These are phyloP conservation scores for Megaceryle maxima DNA, from an alignment of 2,113 vertebrate species.

Conservation along the genomic window DNA sequence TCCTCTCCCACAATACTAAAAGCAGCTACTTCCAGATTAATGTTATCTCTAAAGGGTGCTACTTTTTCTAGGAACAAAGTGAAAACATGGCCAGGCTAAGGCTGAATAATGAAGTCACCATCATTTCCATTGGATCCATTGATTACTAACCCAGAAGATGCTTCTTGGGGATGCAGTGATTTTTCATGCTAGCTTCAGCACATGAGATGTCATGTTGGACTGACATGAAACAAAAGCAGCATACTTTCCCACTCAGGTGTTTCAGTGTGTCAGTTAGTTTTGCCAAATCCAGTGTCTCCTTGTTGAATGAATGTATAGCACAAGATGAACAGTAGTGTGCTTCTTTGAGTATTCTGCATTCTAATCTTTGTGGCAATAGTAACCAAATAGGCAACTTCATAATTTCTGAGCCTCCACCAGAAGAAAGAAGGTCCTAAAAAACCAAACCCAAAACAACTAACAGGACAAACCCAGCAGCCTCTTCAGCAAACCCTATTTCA, in stretches of 20 bases:
- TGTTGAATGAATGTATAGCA: not conserved
- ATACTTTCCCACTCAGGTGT: not conserved
- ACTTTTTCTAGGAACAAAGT: not conserved
- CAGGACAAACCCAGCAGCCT: not conserved
- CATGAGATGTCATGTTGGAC: not conserved
- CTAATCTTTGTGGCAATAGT: not conserved
- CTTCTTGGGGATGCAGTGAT: not conserved
- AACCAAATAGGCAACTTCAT: not conserved
- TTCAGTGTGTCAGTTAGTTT: not conserved
- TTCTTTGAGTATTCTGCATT: not conserved
- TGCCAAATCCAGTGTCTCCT: not conserved
- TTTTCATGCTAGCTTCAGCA: not conserved
- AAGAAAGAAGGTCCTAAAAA: not conserved
- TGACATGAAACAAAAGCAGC: not conserved
- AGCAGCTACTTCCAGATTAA: not conserved
- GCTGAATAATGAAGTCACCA: not conserved
- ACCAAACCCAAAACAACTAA: not conserved
- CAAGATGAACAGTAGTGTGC: not conserved
- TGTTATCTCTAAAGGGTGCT: not conserved
- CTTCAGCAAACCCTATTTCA: not conserved
- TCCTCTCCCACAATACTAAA: not conserved
- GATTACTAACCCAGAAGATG: constrained; percentile 18
- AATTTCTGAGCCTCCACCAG: not conserved
- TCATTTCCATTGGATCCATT: not conserved
- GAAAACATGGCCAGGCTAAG: not conserved